Evolutionary conservation across 2,797 vertebrate genomes (phyloP).

Genomic region (Eutrigla gurnardus): DNA sequence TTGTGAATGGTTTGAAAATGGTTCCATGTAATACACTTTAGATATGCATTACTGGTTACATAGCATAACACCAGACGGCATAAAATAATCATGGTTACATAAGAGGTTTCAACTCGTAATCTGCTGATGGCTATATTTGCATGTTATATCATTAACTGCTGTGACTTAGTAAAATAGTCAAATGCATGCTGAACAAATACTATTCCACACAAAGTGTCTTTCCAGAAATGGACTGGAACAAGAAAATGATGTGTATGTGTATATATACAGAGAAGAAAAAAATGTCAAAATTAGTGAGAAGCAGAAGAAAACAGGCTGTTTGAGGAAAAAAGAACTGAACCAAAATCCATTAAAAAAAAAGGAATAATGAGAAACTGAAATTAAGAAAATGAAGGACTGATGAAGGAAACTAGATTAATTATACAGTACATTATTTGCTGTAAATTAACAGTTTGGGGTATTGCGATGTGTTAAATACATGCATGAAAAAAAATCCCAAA

Average conservation of each 20-base stretch:
- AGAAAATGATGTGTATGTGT: not conserved
- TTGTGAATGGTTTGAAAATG: too few species aligned
- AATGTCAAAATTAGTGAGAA: not conserved
- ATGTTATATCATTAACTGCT: conserved; percentile 7
- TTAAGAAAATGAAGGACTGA: not conserved
- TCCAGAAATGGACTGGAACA: not conserved
- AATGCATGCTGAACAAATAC: not conserved
- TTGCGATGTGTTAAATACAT: not conserved
- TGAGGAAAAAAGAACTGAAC: not conserved
- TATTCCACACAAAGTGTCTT: not conserved
- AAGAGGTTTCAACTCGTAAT: conserved; percentile 51
- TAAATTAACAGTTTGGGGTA: not conserved
- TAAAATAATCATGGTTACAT: conserved; percentile 50
- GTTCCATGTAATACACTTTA: too few species aligned
- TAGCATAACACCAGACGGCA: conserved; percentile 17
- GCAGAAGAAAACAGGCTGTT: not conserved
- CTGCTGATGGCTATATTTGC: conserved; percentile 27
- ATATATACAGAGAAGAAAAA: not conserved
- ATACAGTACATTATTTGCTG: not conserved
- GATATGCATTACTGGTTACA: conserved; percentile 6
- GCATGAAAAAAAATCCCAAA: conserved; percentile 1
- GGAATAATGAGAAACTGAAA: not conserved
- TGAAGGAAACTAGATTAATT: not conserved
- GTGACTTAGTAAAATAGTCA: not conserved
- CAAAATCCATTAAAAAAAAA: not conserved